Conservation (phyloP, 2,888 invertebrate genomes). For the Trissonchulus sp. region DNA sequence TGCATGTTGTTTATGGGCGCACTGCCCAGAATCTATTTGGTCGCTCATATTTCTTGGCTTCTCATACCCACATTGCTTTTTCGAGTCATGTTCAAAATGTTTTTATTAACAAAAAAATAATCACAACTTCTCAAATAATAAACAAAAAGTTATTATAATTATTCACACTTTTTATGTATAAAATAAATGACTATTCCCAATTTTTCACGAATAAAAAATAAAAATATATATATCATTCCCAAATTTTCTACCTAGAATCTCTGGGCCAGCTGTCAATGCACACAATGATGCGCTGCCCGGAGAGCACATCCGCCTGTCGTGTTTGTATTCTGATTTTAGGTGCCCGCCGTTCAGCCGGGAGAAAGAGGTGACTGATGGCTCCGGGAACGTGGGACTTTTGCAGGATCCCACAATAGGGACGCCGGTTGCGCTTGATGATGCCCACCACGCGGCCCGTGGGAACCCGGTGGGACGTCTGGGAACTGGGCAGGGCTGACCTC, state of each 20-base stretch:
- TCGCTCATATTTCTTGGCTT: too few species aligned
- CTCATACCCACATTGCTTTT: too few species aligned
- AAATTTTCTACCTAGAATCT: conserved; percentile 78
- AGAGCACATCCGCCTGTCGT: conserved; percentile 69
- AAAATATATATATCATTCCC: too few species aligned
- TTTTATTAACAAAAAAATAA: too few species aligned
- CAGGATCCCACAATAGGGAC: conserved; percentile 93
- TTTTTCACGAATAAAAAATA: too few species aligned
- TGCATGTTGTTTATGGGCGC: too few species aligned
- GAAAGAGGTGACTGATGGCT: conserved; percentile 70
- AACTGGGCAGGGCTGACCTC: conserved; percentile 18
- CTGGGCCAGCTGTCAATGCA: conserved; percentile 94
- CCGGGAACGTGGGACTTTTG: conserved; percentile 58
- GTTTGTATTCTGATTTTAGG: conserved; percentile 94
- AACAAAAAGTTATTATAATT: too few species aligned
- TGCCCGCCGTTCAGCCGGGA: conserved; percentile 85
- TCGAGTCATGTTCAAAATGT: too few species aligned
- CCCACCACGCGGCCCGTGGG: conserved; percentile 82
- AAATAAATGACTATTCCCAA: too few species aligned
- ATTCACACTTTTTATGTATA: too few species aligned
- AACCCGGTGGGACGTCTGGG: conserved; percentile 37
- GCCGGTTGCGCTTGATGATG: conserved; percentile 88
- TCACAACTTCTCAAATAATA: too few species aligned
- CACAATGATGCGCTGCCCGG: conserved; percentile 80
- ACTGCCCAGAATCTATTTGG: too few species aligned